phyloP scores from a whole-genome alignment of 2,113 vertebrate genomes.

The Romanogobio albipinnatus region DNA sequence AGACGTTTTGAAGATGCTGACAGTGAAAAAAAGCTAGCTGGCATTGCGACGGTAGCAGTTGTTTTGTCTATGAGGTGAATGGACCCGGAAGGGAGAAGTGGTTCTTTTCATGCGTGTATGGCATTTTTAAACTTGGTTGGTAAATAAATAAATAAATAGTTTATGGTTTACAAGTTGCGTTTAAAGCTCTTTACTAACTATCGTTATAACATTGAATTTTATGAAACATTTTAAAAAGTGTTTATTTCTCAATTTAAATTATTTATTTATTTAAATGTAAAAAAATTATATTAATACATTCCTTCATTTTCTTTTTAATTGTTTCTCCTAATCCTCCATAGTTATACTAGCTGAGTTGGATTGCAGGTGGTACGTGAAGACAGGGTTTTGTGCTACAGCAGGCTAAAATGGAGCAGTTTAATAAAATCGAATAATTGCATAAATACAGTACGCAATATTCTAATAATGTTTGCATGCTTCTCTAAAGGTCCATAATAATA shows the following conservation, averaged over 20 bases:
- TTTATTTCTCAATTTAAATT: background rate
- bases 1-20: background rate
- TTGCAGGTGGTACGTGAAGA: background rate
- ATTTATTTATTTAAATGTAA: background rate
- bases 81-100: background rate
- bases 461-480: background rate
- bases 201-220: background rate
- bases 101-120: background rate
- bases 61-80: background rate
- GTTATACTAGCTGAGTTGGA: background rate
- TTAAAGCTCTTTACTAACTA: background rate
- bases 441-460: background rate
- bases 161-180: too few relatives aligned
- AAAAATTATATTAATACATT: background rate
- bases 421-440: background rate
- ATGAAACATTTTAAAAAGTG: background rate
- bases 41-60: background rate
- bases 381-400: background rate
- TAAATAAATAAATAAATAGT: background rate
- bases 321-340: background rate
- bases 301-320: background rate
- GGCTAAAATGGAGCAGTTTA: background rate
- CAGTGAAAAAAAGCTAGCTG: background rate
- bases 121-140: background rate
- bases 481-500: background rate